Base-by-base conservation (phyloP, 2,113 vertebrate species). In the Apodemus sylvaticus region DNA sequence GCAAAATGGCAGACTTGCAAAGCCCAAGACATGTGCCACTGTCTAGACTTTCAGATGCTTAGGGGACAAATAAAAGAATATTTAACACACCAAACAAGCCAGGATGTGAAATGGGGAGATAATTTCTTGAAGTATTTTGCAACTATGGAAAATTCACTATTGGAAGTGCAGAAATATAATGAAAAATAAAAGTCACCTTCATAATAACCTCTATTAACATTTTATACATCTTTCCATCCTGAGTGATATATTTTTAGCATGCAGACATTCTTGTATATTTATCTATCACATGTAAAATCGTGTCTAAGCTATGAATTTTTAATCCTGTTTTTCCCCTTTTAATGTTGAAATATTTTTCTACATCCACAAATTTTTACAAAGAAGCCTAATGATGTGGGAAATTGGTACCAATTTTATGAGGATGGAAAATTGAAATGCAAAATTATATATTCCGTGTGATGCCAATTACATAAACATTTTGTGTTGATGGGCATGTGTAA, bases 381-480 rank as follows among this genome's bases (percentile, higher is more conserved):
- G 70, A 94, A 53, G 85, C 48, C 92, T 94, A 94, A 68, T 88
- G 88, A 42, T 42, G 51, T 97, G 86, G 93, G 71, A 97, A 94
- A 91, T 64, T 83, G 48, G 34, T 58, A 79, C 79, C 93, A 22
- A 64, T 92, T 95, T 96, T 88, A 92, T 76, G 29, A 93, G n/a
- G 14, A 42, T n/a, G n/a, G 91, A 88, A 97, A 88, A 76, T 58
- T 48, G 12, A 77, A 90, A 90, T 60, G 36, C 79, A 85, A 94
- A 96, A 71, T 90, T 29, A 82, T 60, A 39, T 22, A 86, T 77
- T 34, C n/a, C 26, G n/a, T 11, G 8, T 87, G 34, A 92, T 76
- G 90, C 79, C 45, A 31, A 48, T 90, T 31, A 94, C 8, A 34
- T 42, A 76, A 77, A 58, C 68, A 45, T 68, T 82, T 73, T 42